Conservation (phyloP, 92 coral and sea anemone species). For the Zoanthus sociatus region DNA sequence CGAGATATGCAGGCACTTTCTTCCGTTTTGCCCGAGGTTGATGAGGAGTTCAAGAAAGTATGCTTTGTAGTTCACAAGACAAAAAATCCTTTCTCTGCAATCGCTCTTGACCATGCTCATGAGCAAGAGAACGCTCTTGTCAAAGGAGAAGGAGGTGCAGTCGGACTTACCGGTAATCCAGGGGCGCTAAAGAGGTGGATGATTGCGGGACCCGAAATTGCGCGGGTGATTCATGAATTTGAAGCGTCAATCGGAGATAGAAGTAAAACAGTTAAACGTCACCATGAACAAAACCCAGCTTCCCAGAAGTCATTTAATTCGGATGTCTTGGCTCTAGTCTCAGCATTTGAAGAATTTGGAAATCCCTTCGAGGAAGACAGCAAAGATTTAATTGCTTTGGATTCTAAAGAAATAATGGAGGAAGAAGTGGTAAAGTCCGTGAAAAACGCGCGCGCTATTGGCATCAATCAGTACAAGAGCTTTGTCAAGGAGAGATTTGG, state of each 20-base stretch:
- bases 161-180: conserved; percentile 67
- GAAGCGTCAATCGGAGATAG: conserved; percentile 18
- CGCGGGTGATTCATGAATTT: conserved; percentile 64
- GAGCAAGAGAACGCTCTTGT: conserved; percentile 68
- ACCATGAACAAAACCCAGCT: conserved; percentile 52
- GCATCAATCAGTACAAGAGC: conserved; percentile 48
- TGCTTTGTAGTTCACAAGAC: conserved; percentile 70
- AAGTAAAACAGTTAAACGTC: not conserved
- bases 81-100: conserved; percentile 55
- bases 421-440: conserved; percentile 48
- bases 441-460: conserved; percentile 33
- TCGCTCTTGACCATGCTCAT: conserved; percentile 70
- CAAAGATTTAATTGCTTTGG: conserved; percentile 48
- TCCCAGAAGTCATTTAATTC: conserved; percentile 52
- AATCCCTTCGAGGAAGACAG: conserved; percentile 64
- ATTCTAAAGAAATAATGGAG: conserved; percentile 42
- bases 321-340: conserved; percentile 48
- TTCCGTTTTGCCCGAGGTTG: conserved; percentile 53
- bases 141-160: conserved; percentile 75
- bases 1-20: conserved; percentile 62
- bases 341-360: conserved; percentile 57
- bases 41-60: conserved; percentile 56
- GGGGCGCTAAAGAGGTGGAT: conserved; percentile 71
- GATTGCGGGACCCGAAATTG: conserved; percentile 74
- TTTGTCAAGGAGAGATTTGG: conserved; percentile 59